These are phyloP conservation scores for Gymnarchus niloticus DNA, from an alignment of 2,113 vertebrate genomes.

Conservation along the genomic window DNA sequence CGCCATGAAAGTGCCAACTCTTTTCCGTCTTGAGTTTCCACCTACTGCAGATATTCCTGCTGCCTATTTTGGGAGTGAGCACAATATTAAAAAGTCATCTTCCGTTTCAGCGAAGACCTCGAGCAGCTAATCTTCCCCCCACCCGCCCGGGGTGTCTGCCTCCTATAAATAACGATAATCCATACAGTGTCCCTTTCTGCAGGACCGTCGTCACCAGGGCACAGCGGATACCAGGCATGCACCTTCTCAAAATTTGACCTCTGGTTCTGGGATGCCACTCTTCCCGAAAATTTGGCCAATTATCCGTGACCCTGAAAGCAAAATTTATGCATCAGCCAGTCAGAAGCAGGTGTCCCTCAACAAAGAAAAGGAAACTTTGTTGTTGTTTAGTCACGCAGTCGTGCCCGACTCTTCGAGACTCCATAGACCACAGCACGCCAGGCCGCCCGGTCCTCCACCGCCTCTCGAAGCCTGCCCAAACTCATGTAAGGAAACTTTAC, in stretches of 20 bases:
- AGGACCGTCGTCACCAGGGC: neutral
- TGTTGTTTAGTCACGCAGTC: no score
- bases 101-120: slow-evolving; percentile 17
- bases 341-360: neutral
- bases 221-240: neutral
- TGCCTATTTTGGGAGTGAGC: slow-evolving; percentile 19
- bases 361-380: no score
- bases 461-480: no score
- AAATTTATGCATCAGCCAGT: neutral
- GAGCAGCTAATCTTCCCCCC: neutral
- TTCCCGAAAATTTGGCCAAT: neutral
- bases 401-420: no score
- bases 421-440: no score
- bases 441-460: no score
- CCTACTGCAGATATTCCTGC: neutral
- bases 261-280: neutral
- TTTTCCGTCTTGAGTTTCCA: neutral
- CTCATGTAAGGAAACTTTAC: no score
- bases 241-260: no score
- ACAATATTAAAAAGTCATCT: slow-evolving; percentile 19
- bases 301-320: neutral
- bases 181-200: neutral
- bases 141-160: neutral
- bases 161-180: slow-evolving; percentile 22
- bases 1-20: neutral